Evolutionary conservation across 2,888 invertebrate species (phyloP), one percentile per base, ranked within the genome.

Genomic region (Athalia circularis): DNA sequence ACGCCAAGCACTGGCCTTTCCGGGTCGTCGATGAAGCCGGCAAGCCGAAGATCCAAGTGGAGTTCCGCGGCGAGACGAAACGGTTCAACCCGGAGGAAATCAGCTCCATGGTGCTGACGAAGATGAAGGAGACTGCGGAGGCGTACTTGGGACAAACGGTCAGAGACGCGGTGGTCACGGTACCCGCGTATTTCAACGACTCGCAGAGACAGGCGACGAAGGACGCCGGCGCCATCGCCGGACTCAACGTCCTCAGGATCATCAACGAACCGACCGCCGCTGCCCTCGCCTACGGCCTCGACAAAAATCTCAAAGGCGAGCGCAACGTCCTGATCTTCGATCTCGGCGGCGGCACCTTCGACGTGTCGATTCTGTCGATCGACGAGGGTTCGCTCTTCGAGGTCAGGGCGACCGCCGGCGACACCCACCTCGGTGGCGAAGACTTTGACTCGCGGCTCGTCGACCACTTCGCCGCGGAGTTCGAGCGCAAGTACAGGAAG

Each of bases 1-100:
- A 98, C 90, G 95, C 98, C 93, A 97, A 98, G 91, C 96, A 96
- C 91, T 98, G 97, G 95, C 98, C 98, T 72, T 98, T 98, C 89
- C 95, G 95, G 89, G 97, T 98, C 3, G 91, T 95, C 87, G 95
- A 93, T 88, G 95, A 95, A 88, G 93, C 93, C 81, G 94, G 95
- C 75, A 96, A 96, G 90, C 96, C 96, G 81, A 96, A 95, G 91
- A 95, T 96, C 82, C 92, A 95, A 90, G 96, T 97, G 43, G 91
- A 94, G 80, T 97, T 96, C 92, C 97, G 97, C 89, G 97, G 97
- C 65, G 97, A 97, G 91, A 91, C 91, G 79, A 98, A 98, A 90
- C 93, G 93, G 76, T 98, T 98, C 92, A 96, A 94, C 91, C 97
- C 97, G 0, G 97, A 98, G 91, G 97, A 97, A 92, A 94, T 98